Percentiles rank a stretch among this genome's conserved stretches.
Evolutionary conservation across 2,797 vertebrate genomes (phyloP).

Genomic region (Ispidina lecontei): DNA sequence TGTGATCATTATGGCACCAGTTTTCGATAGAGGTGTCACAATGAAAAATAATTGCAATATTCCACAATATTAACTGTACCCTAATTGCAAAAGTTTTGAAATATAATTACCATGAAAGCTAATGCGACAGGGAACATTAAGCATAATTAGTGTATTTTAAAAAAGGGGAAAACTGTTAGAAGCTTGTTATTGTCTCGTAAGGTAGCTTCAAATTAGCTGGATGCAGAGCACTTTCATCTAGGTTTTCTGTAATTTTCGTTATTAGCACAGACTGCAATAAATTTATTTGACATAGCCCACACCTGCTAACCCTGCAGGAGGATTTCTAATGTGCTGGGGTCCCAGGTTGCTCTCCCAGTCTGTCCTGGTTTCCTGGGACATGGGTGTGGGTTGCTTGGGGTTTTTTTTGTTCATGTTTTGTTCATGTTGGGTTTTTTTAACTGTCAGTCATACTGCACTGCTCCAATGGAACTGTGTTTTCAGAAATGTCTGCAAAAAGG

Average conservation of each 20-base stretch:
- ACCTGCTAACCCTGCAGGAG: conserved; percentile 83
- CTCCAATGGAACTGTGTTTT: conserved; percentile 34
- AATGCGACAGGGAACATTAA: conserved; percentile 88
- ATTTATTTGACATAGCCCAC: conserved; percentile 83
- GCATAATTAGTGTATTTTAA: conserved; percentile 86
- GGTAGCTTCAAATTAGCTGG: conserved; percentile 85
- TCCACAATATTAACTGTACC: conserved; percentile 88
- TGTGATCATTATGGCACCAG: conserved; percentile 85
- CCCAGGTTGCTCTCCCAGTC: conserved; percentile 68
- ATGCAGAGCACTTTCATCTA: conserved; percentile 81
- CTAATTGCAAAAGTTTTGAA: conserved; percentile 90
- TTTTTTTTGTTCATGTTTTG: background rate
- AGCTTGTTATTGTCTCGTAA: conserved; percentile 88
- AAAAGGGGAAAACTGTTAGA: conserved; percentile 83
- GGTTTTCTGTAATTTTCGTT: conserved; percentile 83
- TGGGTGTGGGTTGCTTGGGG: background rate
- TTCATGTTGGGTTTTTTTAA: background rate
- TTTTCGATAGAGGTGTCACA: conserved; percentile 87
- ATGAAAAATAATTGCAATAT: conserved; percentile 90
- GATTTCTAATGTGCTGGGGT: conserved; percentile 65
- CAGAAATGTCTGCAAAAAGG: conserved; percentile 50
- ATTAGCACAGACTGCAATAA: conserved; percentile 84
- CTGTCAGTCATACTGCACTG: conserved; percentile 28
- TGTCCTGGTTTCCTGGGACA: conserved; percentile 72
- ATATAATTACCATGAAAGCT: conserved; percentile 89